Conservation (phyloP, 2,113 vertebrate species). For the Shinisaurus crocodilurus region DNA sequence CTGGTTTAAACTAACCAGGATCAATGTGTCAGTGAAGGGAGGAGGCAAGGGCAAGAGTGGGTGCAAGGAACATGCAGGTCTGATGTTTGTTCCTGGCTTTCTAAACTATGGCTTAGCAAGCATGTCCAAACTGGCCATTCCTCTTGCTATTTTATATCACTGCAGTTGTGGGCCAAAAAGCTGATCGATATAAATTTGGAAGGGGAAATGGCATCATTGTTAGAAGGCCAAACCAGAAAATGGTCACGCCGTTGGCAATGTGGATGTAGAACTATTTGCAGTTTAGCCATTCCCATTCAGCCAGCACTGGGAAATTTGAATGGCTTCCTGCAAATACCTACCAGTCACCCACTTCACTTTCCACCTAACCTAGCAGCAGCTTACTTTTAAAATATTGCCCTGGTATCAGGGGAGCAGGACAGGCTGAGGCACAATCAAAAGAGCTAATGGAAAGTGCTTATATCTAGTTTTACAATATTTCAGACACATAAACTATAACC, state of each 20-base stretch:
- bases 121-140: background rate
- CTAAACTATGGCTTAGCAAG: background rate
- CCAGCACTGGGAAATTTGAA: background rate
- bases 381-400: constrained; percentile 39
- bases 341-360: background rate
- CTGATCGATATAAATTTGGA: constrained; percentile 9
- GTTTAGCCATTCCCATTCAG: background rate
- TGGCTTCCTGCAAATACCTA: background rate
- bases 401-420: constrained; percentile 51
- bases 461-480: constrained; percentile 61
- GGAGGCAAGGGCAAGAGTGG: background rate
- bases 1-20: background rate
- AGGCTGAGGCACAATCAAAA: constrained; percentile 43
- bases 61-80: too few relatives aligned
- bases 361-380: constrained; percentile 30
- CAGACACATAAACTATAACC: constrained; percentile 58
- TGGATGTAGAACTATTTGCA: constrained; percentile 24
- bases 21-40: background rate
- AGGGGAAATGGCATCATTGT: background rate
- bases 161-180: constrained; percentile 19
- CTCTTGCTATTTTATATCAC: constrained; percentile 3
- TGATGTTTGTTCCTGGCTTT: background rate
- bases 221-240: too few relatives aligned
- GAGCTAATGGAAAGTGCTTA: constrained; percentile 56
- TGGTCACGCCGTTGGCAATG: too few relatives aligned